A percentile compares a stretch with the other conserved stretches of the same genome.
These are phyloP conservation scores for Hydra vulgaris DNA, from an alignment of 30 jellyfish, hydroid and myxozoan species.

Conservation along the genomic window DNA sequence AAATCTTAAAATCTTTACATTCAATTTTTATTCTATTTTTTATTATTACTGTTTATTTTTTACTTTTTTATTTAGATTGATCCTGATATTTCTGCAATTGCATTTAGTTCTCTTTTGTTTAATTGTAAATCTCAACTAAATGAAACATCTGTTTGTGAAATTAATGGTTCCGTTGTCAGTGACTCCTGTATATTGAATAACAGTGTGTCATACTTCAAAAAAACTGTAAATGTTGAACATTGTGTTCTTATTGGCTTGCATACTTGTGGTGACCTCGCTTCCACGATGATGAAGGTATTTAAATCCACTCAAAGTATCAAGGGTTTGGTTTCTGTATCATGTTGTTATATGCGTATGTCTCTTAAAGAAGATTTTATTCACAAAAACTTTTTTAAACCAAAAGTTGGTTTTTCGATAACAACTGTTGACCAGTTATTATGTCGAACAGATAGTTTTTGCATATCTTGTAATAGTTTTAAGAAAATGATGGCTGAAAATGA, in stretches of 20 bases:
- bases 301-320: slow-evolving; percentile 28
- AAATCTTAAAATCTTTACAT: too few relatives aligned
- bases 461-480: not conserved
- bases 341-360: slow-evolving; percentile 72
- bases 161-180: too few relatives aligned
- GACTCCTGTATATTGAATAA: too few relatives aligned
- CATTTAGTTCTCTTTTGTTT: not conserved
- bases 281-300: slow-evolving; percentile 64
- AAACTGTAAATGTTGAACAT: not conserved
- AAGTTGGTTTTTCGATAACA: not conserved
- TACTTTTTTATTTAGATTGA: slow-evolving; percentile 10
- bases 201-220: not conserved
- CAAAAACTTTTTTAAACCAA: too few relatives aligned
- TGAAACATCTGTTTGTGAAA: too few relatives aligned
- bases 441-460: not conserved
- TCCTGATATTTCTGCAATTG: slow-evolving; percentile 13
- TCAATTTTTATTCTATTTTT: too few relatives aligned
- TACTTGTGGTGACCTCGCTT: slow-evolving; percentile 78
- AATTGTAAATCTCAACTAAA: not conserved
- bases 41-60: too few relatives aligned
- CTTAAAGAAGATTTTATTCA: slow-evolving; percentile 3
- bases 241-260: slow-evolving; percentile 67
- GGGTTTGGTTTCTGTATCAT: slow-evolving; percentile 59
- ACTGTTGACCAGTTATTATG: not conserved
- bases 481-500: too few relatives aligned